phyloP scores from a whole-genome alignment of 2,113 vertebrate genomes.

The Sarotherodon lohbergeri region DNA sequence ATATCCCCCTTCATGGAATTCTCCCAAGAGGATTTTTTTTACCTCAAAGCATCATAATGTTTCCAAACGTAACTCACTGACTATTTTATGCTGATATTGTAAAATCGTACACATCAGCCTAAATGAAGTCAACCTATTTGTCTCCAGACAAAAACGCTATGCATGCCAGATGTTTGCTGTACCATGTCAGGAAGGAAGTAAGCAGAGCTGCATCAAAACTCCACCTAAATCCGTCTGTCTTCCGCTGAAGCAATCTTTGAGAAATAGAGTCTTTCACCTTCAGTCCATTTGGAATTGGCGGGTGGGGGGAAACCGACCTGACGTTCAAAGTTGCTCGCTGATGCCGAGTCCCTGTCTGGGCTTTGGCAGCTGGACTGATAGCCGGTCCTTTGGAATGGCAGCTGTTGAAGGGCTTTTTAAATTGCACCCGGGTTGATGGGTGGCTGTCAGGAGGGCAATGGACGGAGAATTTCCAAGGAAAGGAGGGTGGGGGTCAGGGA shows the following conservation, averaged over 20 bases:
- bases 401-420: conserved; percentile 72
- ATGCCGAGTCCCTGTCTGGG: conserved; percentile 56
- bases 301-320: conserved; percentile 22
- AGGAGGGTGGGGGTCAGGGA: background rate
- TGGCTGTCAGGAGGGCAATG: conserved; percentile 65
- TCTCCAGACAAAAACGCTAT: background rate
- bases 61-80: background rate
- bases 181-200: conserved; percentile 16
- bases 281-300: conserved; percentile 51
- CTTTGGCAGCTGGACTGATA: conserved; percentile 70
- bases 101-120: background rate
- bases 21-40: background rate
- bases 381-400: conserved; percentile 62
- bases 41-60: background rate
- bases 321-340: conserved; percentile 51
- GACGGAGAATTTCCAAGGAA: conserved; percentile 29
- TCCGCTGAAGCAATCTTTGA: conserved; percentile 17
- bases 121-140: background rate
- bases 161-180: conserved; percentile 10
- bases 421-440: conserved; percentile 66
- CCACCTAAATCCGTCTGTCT: conserved; percentile 12
- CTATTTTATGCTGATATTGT: background rate
- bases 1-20: background rate
- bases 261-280: conserved; percentile 63
- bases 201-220: background rate